Evolutionary conservation across 1,140 invertebrate species (phyloP).

Genomic region (Plectrocnemia conspersa): DNA sequence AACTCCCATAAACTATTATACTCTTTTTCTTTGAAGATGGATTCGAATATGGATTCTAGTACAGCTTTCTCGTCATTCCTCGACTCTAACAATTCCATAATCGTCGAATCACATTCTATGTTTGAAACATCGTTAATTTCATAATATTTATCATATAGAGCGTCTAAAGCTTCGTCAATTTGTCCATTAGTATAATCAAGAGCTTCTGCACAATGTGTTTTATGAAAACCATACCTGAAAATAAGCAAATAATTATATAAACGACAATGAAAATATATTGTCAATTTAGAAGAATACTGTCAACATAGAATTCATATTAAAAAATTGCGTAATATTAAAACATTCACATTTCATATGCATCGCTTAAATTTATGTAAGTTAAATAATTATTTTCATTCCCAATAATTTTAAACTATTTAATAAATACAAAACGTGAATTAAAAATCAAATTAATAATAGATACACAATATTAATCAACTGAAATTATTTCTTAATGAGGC

Average conservation of each 20-base stretch:
- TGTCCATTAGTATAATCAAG: slow-evolving; percentile 58
- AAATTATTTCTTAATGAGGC: too few species aligned
- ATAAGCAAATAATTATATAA: slow-evolving; percentile 15
- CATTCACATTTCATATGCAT: too few species aligned
- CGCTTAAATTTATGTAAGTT: too few species aligned
- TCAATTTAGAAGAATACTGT: too few species aligned
- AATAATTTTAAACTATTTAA: too few species aligned
- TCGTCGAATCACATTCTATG: slow-evolving; percentile 43
- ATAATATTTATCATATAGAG: slow-evolving; percentile 67
- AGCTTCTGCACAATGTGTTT: slow-evolving; percentile 67
- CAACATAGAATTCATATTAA: too few species aligned
- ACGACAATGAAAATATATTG: slow-evolving; percentile 12
- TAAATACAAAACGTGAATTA: too few species aligned
- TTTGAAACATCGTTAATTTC: slow-evolving; percentile 45
- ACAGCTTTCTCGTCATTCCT: slow-evolving; percentile 65
- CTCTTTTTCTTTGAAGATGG: slow-evolving; percentile 61
- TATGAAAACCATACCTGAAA: slow-evolving; percentile 65
- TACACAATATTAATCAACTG: too few species aligned
- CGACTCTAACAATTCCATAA: slow-evolving; percentile 57
- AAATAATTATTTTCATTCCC: too few species aligned
- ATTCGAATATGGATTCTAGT: slow-evolving; percentile 69
- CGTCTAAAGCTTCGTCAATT: slow-evolving; percentile 61
- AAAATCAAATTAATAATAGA: too few species aligned
- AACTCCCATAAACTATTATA: slow-evolving; percentile 62
- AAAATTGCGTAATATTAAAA: too few species aligned